Evolutionary conservation across 2,113 vertebrate genomes (phyloP).

Genomic region (Peromyscus leucopus): DNA sequence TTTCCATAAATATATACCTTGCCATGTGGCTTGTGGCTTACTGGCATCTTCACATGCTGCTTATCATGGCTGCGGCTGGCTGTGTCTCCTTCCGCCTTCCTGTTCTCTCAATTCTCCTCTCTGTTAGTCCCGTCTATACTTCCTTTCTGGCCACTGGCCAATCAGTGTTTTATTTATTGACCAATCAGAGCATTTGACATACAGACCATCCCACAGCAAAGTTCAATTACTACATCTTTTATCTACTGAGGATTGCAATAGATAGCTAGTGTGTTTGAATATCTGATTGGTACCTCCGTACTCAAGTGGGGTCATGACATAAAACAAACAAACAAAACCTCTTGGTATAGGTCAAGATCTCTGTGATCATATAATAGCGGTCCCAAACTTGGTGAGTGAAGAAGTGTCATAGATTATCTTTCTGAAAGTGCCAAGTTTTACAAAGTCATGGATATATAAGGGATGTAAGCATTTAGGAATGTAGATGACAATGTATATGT

Average conservation of each 20-base stretch:
- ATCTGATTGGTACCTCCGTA: not conserved
- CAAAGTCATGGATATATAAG: not conserved
- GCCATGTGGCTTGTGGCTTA: too few relatives aligned
- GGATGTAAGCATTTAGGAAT: not conserved
- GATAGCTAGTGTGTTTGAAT: not conserved
- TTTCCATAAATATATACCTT: too few relatives aligned
- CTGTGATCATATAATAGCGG: not conserved
- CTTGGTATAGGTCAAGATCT: not conserved
- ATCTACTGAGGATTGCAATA: not conserved
- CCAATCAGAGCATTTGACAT: too few relatives aligned
- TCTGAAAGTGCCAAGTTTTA: not conserved
- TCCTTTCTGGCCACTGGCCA: too few relatives aligned
- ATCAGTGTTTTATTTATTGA: too few relatives aligned
- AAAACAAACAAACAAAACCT: not conserved
- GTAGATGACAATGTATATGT: not conserved
- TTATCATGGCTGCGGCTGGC: too few relatives aligned
- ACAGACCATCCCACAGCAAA: too few relatives aligned
- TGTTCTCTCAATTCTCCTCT: too few relatives aligned
- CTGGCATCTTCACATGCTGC: too few relatives aligned
- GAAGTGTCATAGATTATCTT: not conserved
- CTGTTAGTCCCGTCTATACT: too few relatives aligned
- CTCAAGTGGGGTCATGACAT: not conserved
- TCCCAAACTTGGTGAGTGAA: not conserved
- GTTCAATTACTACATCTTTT: not conserved
- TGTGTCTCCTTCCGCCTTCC: too few relatives aligned